Base-by-base conservation (phyloP, 2,113 vertebrate species). In the Jaculus jaculus region DNA sequence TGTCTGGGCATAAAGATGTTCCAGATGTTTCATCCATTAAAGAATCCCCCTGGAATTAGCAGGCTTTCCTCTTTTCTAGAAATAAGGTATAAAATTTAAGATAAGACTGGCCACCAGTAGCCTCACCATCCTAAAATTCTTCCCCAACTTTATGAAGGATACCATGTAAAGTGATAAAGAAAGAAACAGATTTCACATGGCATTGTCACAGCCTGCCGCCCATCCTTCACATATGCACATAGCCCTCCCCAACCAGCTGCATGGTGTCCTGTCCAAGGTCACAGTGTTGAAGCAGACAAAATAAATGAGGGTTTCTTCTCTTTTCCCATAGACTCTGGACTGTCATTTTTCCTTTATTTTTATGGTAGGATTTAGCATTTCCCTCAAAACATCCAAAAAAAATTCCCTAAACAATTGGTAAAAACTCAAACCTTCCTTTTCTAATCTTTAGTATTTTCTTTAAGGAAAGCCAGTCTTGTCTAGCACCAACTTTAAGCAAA, bases 381-480 rank as follows among this genome's bases (percentile, higher is more conserved):
- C 90, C 84, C 91, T 93, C 61, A 65, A 74, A 93, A 92, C 66
- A 39, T 30, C 2, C 18, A 69, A 73, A 82, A 47, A 39, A 83
- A 72, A 21, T 74, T 54, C 54, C 21, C 23, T 24, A 5, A 72
- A n/a, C 24, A 81, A 58, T 20, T 63, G 34, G 21, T 11, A 61
- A 69, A 60, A 15, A 54, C 54, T 54, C 54, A 54, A 54, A 54
- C 54, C 51, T 6, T 32, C 69, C 58, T 71, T 94, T 96, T 95
- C 95, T 95, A 96, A 96, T 90, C 69, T 63, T 68, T 96, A 85
- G 30, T 89, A 90, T 93, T 92, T 96, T 80, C n/a, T 65, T 23
- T 11, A 97, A 87, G 81, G 92, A 95, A 97, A 96, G 51, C 80
- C 69, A 51, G 58, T 95, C 96, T 97, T 97, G 97, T 98, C 92